Percentiles rank a stretch among this genome's conserved stretches.
Evolutionary conservation across 2,888 invertebrate species (phyloP).

Genomic region (Fragum sueziense): DNA sequence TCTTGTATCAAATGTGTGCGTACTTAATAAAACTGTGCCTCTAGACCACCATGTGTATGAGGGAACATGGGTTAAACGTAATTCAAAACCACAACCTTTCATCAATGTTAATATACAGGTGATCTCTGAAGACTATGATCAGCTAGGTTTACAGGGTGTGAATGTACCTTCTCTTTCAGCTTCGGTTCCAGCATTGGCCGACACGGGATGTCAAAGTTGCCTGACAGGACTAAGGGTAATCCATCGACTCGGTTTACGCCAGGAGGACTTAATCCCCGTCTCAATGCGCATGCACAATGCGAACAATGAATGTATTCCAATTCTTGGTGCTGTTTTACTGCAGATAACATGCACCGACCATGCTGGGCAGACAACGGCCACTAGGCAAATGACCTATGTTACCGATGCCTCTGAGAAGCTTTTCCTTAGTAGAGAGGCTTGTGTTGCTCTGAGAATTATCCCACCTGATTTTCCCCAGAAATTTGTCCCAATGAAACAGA

Average conservation of each 20-base stretch:
- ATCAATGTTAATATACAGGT: constrained; percentile 31
- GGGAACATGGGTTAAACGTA: constrained; percentile 38
- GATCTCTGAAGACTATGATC: constrained; percentile 40
- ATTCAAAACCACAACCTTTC: constrained; percentile 58
- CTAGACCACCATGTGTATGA: constrained; percentile 63
- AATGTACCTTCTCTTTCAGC: constrained; percentile 1
- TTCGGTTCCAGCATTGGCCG: constrained; percentile 50
- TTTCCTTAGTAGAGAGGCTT: constrained; percentile 67
- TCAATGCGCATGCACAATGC: constrained; percentile 68
- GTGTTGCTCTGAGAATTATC: constrained; percentile 61
- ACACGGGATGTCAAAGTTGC: constrained; percentile 62
- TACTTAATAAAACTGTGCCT: constrained; percentile 48
- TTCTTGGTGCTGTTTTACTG: constrained; percentile 65
- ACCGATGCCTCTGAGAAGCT: constrained; percentile 65
- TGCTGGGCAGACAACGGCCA: constrained; percentile 45
- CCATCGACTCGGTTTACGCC: constrained; percentile 54
- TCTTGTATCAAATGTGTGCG: too few relatives aligned
- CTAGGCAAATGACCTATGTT: constrained; percentile 63
- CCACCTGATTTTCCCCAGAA: constrained; percentile 52
- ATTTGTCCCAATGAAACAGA: constrained; percentile 22
- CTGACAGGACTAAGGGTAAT: constrained; percentile 64
- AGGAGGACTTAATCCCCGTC: constrained; percentile 63
- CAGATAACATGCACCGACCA: constrained; percentile 62
- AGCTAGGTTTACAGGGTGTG: constrained; percentile 46
- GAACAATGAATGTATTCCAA: constrained; percentile 62